These are phyloP conservation scores for Parasteatoda lunata DNA, from an alignment of 2,888 invertebrate genomes.

Conservation along the genomic window DNA sequence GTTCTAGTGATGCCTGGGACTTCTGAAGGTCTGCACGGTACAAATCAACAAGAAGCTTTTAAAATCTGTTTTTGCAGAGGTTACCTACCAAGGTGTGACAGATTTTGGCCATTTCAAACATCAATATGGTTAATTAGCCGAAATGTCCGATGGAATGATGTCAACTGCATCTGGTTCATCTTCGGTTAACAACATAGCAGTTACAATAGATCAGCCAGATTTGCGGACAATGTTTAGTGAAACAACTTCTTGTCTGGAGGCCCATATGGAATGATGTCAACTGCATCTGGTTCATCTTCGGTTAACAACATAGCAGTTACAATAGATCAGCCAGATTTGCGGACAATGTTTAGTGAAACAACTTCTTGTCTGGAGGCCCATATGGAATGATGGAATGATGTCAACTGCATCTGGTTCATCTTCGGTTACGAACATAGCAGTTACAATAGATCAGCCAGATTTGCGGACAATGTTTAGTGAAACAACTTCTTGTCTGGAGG, in stretches of 20 bases:
- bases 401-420: not conserved
- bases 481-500: not conserved
- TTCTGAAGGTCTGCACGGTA: too few relatives aligned
- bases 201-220: not conserved
- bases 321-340: not conserved
- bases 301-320: not conserved
- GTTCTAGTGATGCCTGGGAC: too few relatives aligned
- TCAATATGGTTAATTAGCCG: too few relatives aligned
- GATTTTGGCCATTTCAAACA: too few relatives aligned
- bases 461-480: not conserved
- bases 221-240: not conserved
- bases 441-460: not conserved
- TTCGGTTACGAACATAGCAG: not conserved
- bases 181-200: not conserved
- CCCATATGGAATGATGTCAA: too few relatives aligned
- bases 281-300: too few relatives aligned
- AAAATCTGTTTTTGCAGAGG: too few relatives aligned
- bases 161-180: too few relatives aligned
- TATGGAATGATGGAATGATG: not conserved
- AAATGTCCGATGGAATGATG: too few relatives aligned
- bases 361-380: not conserved
- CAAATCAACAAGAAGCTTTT: too few relatives aligned
- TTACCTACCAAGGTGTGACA: too few relatives aligned
- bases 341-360: not conserved
- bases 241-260: too few relatives aligned